A percentile compares a stretch with the other conserved stretches of the same genome.
Conservation (phyloP, 2,888 invertebrate species). For the Nezara viridula region DNA sequence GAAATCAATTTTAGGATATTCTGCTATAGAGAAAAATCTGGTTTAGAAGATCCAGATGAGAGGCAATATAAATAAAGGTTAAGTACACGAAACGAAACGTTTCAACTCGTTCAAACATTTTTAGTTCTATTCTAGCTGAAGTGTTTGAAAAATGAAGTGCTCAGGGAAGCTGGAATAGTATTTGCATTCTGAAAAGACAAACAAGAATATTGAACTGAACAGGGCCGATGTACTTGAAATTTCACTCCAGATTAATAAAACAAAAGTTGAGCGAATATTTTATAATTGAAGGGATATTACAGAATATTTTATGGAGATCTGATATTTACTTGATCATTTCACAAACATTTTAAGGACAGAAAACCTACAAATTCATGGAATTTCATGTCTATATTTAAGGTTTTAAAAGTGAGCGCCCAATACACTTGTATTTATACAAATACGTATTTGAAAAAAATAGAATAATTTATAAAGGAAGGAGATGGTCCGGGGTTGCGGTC, state of each 20-base stretch:
- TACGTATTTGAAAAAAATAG: no score
- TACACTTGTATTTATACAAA: no score
- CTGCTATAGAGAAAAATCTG: neutral
- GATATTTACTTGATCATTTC: no score
- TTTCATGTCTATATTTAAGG: no score
- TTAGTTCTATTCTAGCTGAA: neutral
- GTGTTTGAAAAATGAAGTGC: slow-evolving; percentile 30
- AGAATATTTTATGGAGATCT: neutral
- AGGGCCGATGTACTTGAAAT: neutral
- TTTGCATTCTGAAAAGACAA: neutral
- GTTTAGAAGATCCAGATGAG: neutral
- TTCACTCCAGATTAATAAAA: neutral
- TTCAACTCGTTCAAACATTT: slow-evolving; percentile 17
- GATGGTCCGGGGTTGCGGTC: no score
- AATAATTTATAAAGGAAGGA: no score
- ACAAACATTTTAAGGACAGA: no score
- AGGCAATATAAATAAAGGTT: neutral
- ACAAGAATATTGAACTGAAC: neutral
- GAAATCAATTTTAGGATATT: no score
- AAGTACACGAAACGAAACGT: neutral
- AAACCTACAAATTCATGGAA: no score
- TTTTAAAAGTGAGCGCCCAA: no score
- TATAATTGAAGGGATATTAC: neutral
- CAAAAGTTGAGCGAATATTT: neutral
- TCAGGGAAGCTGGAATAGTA: neutral